Evolutionary conservation across 2,888 invertebrate genomes (phyloP), one percentile per base, ranked within the genome.

Genomic region (Ophioninae sp.): DNA sequence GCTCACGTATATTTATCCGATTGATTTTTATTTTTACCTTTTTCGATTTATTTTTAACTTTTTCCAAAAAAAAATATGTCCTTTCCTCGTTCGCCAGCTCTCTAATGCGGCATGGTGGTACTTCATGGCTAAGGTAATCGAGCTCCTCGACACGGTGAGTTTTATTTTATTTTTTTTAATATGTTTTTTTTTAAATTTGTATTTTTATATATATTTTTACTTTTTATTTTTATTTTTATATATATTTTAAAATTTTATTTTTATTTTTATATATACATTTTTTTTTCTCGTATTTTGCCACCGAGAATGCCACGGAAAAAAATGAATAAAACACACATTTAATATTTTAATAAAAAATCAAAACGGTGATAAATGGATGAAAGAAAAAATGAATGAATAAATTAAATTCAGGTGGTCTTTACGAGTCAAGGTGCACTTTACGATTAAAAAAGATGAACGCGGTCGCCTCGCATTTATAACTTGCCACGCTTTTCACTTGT

Each of bases 131-230:
- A 95, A 95, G 91, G 92, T 95, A 74, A 93, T 94, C 73, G 95
- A 95, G 86, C 93, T 95, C 13, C 86, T 95, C 20, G 95, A 95
- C 85, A 95, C 95, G 62, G 95, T 95, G 86, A 93, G 93, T 89
- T 39, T 30, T 0, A 57, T 17, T 6, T 30, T 30, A 30, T 30
- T 30, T 30, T 30, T 30, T 30, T 30, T 30, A 30, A 2, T 30
- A 30, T 30, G 1, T 30, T 30, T 30, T 30, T 30, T 30, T 30
- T 30, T 3, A 30, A 30, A 30, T 30, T 30, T 30, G 30, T 30
- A 30, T 30, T 30, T 30, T 30, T 30, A 3, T 62, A 23, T 30
- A 23, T 62, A 1, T 7, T 6, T 59, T 59, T 59, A n/a, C 20
- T n/a, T 59, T n/a, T 59, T 23, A 8, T 30, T 30, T 30, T 30